Conservation (phyloP, 1,140 invertebrate species). For the Tetragnatha versicolor region DNA sequence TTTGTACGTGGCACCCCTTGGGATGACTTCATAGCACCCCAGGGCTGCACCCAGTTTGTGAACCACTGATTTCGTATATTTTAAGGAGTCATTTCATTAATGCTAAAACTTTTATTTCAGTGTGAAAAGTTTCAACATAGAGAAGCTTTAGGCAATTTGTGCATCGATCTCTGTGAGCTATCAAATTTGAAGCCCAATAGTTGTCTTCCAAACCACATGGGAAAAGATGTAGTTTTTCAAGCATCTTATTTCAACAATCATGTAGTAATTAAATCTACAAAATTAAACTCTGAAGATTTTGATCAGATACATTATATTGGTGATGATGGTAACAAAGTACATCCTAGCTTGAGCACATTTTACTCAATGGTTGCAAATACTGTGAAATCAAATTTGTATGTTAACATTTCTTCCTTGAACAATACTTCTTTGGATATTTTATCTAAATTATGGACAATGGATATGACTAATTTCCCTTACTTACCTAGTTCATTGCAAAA, state of each 20-base stretch:
- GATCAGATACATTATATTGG: slow-evolving; percentile 29
- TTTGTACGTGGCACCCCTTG: no score
- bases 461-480: slow-evolving; percentile 24
- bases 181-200: slow-evolving; percentile 67
- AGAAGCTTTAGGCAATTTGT: slow-evolving; percentile 69
- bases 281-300: slow-evolving; percentile 36
- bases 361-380: slow-evolving; percentile 65
- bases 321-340: slow-evolving; percentile 56
- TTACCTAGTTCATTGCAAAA: slow-evolving; percentile 33
- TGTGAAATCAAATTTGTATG: slow-evolving; percentile 67
- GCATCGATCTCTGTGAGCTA: slow-evolving; percentile 67
- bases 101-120: slow-evolving; percentile 63
- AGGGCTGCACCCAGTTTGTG: no score
- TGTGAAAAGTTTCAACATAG: slow-evolving; percentile 67
- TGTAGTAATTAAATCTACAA: slow-evolving; percentile 68
- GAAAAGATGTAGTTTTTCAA: slow-evolving; percentile 70
- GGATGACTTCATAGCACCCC: no score
- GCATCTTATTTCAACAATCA: slow-evolving; percentile 67
- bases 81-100: no score
- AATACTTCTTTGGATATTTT: slow-evolving; percentile 5
- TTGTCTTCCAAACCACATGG: slow-evolving; percentile 69
- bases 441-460: slow-evolving; percentile 26
- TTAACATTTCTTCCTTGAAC: slow-evolving; percentile 63
- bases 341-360: slow-evolving; percentile 69
- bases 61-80: no score